Evolutionary conservation across 2,888 invertebrate genomes (phyloP).

Genomic region (Conchocele bisecta): DNA sequence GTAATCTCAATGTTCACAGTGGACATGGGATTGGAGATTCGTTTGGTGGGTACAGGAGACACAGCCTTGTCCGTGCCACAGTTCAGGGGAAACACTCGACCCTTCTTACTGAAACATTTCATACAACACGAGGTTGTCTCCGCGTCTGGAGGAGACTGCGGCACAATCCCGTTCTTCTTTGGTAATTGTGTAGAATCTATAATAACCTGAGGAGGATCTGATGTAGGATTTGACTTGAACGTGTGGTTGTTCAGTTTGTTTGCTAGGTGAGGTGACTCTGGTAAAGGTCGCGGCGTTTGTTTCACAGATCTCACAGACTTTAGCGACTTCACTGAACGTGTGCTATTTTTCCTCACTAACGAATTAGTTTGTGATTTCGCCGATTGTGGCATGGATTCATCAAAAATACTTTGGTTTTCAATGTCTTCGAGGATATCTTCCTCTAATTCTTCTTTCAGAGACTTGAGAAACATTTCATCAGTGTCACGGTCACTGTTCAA

Average conservation of each 20-base stretch:
- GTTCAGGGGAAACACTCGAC: conserved; percentile 59
- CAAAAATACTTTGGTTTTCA: conserved; percentile 62
- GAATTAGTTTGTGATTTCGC: conserved; percentile 4
- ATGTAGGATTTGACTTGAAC: conserved; percentile 27
- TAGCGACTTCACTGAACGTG: conserved; percentile 37
- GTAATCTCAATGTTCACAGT: conserved; percentile 54
- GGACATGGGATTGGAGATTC: conserved; percentile 39
- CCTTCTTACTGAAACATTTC: conserved; percentile 50
- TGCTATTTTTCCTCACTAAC: conserved; percentile 7
- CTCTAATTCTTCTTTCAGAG: conserved; percentile 72
- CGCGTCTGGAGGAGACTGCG: conserved; percentile 19
- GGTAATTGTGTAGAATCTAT: conserved; percentile 32
- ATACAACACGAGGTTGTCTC: conserved; percentile 56
- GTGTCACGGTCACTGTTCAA: conserved; percentile 62
- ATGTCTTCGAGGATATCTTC: conserved; percentile 70
- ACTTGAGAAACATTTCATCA: conserved; percentile 68
- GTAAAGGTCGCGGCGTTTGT: conserved; percentile 34
- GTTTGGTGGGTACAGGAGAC: conserved; percentile 24
- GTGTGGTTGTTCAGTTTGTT: conserved; percentile 29
- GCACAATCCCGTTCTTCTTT: conserved; percentile 30
- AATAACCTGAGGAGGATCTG: no score
- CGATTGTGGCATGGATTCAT: conserved; percentile 42
- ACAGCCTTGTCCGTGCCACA: conserved; percentile 56
- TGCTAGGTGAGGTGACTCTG: conserved; percentile 42
- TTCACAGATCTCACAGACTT: conserved; percentile 47